Conservation (phyloP, 2,888 invertebrate species). For the Schizotus pectinicornis region DNA sequence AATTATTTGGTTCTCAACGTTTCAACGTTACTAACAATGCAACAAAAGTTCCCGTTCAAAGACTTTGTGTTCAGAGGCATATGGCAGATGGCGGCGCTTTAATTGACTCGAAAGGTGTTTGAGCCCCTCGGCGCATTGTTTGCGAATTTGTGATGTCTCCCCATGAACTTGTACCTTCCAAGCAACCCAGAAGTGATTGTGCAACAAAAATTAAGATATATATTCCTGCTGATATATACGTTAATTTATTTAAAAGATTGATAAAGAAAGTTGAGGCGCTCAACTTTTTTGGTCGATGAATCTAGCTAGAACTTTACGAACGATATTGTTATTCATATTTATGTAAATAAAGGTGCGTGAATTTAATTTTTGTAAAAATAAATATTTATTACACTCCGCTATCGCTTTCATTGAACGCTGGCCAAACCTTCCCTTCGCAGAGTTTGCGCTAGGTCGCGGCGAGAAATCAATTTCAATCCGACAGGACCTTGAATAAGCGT, state of each 20-base stretch:
- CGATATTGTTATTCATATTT: conserved; percentile 41
- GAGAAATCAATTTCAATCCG: not conserved
- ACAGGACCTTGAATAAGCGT: no score
- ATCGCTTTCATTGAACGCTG: no score
- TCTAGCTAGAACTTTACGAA: conserved; percentile 27
- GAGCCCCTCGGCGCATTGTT: not conserved
- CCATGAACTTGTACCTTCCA: not conserved
- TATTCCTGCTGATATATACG: conserved; percentile 8
- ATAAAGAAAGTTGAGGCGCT: conserved; percentile 36
- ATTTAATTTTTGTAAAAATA: conserved; percentile 46
- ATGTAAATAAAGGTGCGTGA: conserved; percentile 51
- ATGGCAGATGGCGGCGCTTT: no score
- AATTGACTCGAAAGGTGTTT: no score
- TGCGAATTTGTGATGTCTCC: conserved; percentile 15
- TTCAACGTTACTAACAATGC: no score
- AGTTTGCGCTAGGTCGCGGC: conserved; percentile 8
- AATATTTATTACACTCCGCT: conserved; percentile 37
- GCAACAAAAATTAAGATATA: conserved; percentile 2
- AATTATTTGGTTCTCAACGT: no score
- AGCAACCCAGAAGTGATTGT: conserved; percentile 10
- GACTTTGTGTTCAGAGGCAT: no score
- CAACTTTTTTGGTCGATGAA: conserved; percentile 37
- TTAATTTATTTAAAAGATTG: conserved; percentile 29
- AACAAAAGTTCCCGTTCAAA: no score
- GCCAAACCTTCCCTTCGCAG: not conserved